Conservation (phyloP, 35 echinoderm and acorn worm genomes). For the Ophioderma brevispina region DNA sequence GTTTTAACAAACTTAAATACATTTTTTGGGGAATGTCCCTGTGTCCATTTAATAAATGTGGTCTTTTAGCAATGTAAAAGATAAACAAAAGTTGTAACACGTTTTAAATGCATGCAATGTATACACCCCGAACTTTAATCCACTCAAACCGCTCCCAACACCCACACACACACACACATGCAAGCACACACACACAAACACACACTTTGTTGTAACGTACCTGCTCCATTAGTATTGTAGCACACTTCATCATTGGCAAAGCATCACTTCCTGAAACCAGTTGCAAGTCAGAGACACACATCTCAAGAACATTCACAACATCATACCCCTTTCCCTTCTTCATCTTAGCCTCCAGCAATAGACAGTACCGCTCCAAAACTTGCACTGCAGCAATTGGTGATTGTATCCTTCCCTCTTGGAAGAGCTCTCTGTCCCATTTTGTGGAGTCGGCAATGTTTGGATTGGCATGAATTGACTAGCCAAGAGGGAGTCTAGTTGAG, state of each 20-base stretch:
- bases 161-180: too few species aligned
- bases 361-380: neutral
- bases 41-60: too few species aligned
- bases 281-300: neutral
- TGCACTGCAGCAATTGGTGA: neutral
- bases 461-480: neutral
- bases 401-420: neutral
- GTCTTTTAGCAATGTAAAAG: too few species aligned
- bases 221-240: conserved; percentile 33
- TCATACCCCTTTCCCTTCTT: neutral
- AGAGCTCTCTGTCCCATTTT: neutral
- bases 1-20: too few species aligned
- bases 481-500: neutral
- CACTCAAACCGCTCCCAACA: too few species aligned
- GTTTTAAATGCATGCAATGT: too few species aligned
- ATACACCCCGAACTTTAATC: too few species aligned
- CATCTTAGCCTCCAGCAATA: neutral
- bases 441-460: neutral
- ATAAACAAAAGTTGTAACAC: too few species aligned
- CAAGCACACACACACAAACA: too few species aligned
- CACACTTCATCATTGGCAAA: conserved; percentile 40
- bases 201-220: too few species aligned
- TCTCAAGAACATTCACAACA: neutral
- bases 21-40: too few species aligned
- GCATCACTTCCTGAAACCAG: conserved; percentile 15